Evolutionary conservation across 2,797 vertebrate genomes (phyloP).

Genomic region (Hypotaenidia philippensis): DNA sequence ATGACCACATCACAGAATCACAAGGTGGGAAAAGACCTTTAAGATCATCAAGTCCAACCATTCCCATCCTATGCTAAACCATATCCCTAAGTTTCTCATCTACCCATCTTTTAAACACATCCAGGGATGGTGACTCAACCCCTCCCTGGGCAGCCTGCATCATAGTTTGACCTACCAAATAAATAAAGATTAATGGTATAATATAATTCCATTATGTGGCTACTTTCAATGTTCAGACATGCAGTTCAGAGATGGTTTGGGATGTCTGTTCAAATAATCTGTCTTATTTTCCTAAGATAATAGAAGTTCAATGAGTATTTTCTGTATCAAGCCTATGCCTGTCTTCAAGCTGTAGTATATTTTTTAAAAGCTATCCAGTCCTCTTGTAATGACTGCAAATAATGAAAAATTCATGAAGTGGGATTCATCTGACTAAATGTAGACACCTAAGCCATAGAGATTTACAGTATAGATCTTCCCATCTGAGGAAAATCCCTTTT

Average conservation of each 20-base stretch:
- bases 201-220: not conserved
- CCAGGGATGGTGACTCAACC: too few species aligned
- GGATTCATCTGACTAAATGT: not conserved
- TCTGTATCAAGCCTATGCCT: not conserved
- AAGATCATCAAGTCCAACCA: too few species aligned
- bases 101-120: too few species aligned
- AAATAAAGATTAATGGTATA: not conserved
- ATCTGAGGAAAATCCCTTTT: slow-evolving; percentile 27
- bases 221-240: not conserved
- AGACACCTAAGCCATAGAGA: not conserved
- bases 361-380: not conserved
- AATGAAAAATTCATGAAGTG: slow-evolving; percentile 51
- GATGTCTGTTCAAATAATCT: not conserved
- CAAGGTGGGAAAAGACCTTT: too few species aligned
- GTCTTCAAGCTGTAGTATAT: not conserved
- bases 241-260: not conserved
- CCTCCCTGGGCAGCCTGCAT: too few species aligned
- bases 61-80: too few species aligned
- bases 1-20: not conserved
- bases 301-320: not conserved
- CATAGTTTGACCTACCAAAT: not conserved
- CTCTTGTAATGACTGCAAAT: slow-evolving; percentile 5
- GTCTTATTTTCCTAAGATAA: not conserved
- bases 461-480: slow-evolving; percentile 13
- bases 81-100: too few species aligned